Conservation (phyloP, 2,797 vertebrate genomes). For the Gymnodraco acuticeps region DNA sequence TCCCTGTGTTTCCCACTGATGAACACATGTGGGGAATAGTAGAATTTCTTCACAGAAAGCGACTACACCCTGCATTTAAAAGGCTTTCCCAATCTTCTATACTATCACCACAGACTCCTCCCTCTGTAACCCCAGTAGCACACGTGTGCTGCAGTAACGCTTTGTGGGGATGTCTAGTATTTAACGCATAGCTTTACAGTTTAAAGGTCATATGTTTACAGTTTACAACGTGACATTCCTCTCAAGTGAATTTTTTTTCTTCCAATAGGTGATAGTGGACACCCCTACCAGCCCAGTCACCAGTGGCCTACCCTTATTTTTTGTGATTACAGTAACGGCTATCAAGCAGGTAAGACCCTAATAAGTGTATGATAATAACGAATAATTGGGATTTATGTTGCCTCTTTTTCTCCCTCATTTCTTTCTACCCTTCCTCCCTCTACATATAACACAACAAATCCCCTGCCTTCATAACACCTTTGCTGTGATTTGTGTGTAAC, state of each 20-base stretch:
- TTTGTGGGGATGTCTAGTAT: slow-evolving; percentile 12
- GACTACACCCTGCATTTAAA: slow-evolving; percentile 68
- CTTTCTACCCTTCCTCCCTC: slow-evolving; percentile 3
- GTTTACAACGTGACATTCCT: background rate
- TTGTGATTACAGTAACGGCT: slow-evolving; percentile 98
- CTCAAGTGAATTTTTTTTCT: background rate
- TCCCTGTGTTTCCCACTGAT: slow-evolving; percentile 42
- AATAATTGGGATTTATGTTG: slow-evolving; percentile 21
- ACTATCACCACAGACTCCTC: slow-evolving; percentile 22
- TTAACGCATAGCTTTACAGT: slow-evolving; percentile 10
- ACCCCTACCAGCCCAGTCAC: slow-evolving; percentile 99
- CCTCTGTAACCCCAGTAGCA: slow-evolving; percentile 16
- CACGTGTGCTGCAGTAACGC: slow-evolving; percentile 8
- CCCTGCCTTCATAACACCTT: slow-evolving; percentile 33
- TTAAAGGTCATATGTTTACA: slow-evolving; percentile 21
- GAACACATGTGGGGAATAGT: slow-evolving; percentile 26
- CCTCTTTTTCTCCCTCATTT: slow-evolving; percentile 26
- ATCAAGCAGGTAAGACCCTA: slow-evolving; percentile 94
- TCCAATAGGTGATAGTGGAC: slow-evolving; percentile 94
- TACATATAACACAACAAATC: slow-evolving; percentile 27
- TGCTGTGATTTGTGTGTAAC: slow-evolving; percentile 58
- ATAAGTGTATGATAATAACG: slow-evolving; percentile 8
- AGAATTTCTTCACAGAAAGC: slow-evolving; percentile 12
- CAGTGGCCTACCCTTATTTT: slow-evolving; percentile 97
- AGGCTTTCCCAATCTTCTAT: slow-evolving; percentile 12